phyloP scores from a whole-genome alignment of 2,113 vertebrate genomes.

The Trachemys scripta region DNA sequence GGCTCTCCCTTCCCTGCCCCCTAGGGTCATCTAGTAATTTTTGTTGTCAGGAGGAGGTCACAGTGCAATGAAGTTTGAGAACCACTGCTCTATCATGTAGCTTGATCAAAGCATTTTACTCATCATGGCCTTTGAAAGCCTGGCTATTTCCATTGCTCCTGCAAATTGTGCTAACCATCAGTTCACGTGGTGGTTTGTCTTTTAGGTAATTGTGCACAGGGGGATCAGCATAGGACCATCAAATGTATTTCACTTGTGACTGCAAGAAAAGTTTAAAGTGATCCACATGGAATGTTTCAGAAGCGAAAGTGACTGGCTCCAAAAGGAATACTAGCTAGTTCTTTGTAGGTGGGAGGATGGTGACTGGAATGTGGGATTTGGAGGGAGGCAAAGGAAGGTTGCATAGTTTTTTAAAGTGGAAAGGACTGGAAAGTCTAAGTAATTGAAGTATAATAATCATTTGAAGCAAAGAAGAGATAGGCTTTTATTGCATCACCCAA shows the following conservation, averaged over 20 bases:
- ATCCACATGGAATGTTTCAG: not conserved
- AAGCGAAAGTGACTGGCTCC: not conserved
- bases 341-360: not conserved
- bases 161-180: not conserved
- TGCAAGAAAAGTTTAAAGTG: not conserved
- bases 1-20: no score
- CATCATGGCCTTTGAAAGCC: not conserved
- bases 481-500: not conserved
- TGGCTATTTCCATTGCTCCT: not conserved
- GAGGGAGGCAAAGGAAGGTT: not conserved
- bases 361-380: rapidly evolving
- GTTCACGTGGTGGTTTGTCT: not conserved
- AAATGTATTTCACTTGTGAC: not conserved
- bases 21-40: no score
- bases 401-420: not conserved
- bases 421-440: not conserved
- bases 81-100: rapidly evolving
- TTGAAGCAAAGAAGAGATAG: not conserved
- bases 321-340: not conserved
- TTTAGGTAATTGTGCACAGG: not conserved
- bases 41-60: no score
- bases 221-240: not conserved
- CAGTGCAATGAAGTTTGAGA: no score
- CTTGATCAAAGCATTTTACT: not conserved
- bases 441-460: not conserved